Evolutionary conservation across 2,797 vertebrate genomes (phyloP).

Genomic region (Periophthalmus magnuspinnatus): DNA sequence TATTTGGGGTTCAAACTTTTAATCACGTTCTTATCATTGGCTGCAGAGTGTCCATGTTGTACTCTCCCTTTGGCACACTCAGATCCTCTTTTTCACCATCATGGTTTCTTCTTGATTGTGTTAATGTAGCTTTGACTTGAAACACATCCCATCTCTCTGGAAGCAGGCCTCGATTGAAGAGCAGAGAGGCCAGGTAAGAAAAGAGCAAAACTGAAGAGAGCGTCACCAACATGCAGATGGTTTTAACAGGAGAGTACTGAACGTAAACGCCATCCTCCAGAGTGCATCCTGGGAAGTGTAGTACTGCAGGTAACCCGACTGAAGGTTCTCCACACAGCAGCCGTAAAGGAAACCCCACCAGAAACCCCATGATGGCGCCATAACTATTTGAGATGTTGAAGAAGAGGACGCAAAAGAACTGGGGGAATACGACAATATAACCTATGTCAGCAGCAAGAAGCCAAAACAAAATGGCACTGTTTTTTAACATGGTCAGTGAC

Average conservation of each 20-base stretch:
- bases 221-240: constrained; percentile 71
- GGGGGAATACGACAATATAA: constrained; percentile 77
- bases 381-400: constrained; percentile 63
- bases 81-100: no score
- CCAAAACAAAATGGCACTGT: constrained; percentile 75
- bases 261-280: constrained; percentile 59
- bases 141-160: constrained; percentile 60
- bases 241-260: constrained; percentile 79
- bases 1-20: no score
- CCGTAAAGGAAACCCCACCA: constrained; percentile 47
- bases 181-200: constrained; percentile 47
- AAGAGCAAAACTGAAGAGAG: constrained; percentile 59
- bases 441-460: constrained; percentile 77
- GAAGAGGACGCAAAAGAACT: constrained; percentile 79
- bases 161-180: constrained; percentile 54
- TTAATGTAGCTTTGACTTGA: constrained; percentile 27
- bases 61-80: no score
- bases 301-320: constrained; percentile 54
- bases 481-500: constrained; percentile 68
- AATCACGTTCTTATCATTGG: no score
- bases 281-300: constrained; percentile 73
- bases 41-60: no score
- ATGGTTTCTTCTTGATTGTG: no score
- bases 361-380: constrained; percentile 56
- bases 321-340: constrained; percentile 56